Conservation (phyloP, 2,113 vertebrate species). For the Cryptoleucopteryx plumbea region DNA sequence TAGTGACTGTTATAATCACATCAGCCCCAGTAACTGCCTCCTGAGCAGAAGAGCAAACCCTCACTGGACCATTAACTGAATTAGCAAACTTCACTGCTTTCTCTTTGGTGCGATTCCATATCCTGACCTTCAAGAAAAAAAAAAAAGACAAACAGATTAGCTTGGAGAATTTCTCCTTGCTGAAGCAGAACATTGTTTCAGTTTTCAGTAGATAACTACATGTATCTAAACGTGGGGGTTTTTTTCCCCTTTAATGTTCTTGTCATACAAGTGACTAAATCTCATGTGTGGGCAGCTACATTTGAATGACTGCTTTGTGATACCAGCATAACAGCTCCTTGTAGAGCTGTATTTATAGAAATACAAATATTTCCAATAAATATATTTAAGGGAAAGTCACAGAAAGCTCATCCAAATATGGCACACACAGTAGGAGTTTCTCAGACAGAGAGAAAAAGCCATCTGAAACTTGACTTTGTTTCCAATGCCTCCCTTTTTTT, state of each 20-base stretch:
- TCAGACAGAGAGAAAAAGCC: not conserved
- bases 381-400: not conserved
- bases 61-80: conserved; percentile 69
- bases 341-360: not conserved
- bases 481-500: not conserved
- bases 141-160: no score
- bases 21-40: conserved; percentile 88
- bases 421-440: not conserved
- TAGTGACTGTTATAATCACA: conserved; percentile 89
- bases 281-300: not conserved
- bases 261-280: not conserved
- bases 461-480: not conserved
- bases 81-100: conserved; percentile 72
- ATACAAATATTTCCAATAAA: not conserved
- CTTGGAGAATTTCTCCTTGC: not conserved
- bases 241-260: not conserved
- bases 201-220: not conserved
- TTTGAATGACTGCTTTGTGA: not conserved
- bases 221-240: fast-evolving
- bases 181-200: not conserved
- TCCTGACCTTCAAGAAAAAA: conserved; percentile 76
- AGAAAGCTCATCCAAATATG: not conserved
- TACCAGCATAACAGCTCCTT: not conserved
- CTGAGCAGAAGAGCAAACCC: conserved; percentile 75
- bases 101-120: conserved; percentile 83